Base-by-base conservation (phyloP, 2,113 vertebrate genomes). In the Bagarius yarrelli region DNA sequence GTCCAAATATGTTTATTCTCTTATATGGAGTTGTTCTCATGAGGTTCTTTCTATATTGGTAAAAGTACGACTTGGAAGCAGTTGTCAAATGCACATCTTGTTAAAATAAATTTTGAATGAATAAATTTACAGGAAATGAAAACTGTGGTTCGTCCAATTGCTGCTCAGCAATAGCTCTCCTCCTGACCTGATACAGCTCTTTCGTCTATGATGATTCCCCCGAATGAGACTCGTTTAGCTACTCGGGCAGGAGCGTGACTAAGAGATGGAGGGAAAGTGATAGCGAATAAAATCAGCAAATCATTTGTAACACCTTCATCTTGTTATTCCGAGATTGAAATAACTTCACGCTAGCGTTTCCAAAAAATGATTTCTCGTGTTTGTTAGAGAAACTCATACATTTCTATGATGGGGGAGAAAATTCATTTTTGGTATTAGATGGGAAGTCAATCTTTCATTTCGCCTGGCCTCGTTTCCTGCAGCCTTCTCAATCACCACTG, bases 401-500 rank as follows among this genome's bases (percentile, higher is more conserved):
- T 76, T 67, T 59, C 53, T n/a, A 52, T 52, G 27, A 53, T 52
- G 44, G 15, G 44, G 44, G 44, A 47, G 27, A 50, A 71, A 47
- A 47, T 69, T 25, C 69, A 71, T 71, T 72, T 25, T 40, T 56
- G 25, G 32, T 81, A 74, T 74, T 50, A 69, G 75, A 57, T n/a
- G 9, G 79, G 74, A 81, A 61, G 67, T 81, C 59, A 27, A 81
- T 81, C 72, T 78, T 78, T 52, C 79, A 59, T n/a, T 60, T 34
- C 47, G 50, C 66, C 47, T 27, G 83, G 75, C 76, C 79, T 81
- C 66, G 18, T 76, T 82, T 34, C 61, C 59, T 53, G 30, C 66
- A 55, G 73, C 72, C 66, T 72, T 77, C 80, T 61, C 76, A 53
- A 60, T 71, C 25, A 53, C 59, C n/a, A 18, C 81, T 83, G 81